A percentile compares a stretch with the other conserved stretches of the same genome.
Conservation (phyloP, 2,797 vertebrate genomes). For the Gallirallus australis region DNA sequence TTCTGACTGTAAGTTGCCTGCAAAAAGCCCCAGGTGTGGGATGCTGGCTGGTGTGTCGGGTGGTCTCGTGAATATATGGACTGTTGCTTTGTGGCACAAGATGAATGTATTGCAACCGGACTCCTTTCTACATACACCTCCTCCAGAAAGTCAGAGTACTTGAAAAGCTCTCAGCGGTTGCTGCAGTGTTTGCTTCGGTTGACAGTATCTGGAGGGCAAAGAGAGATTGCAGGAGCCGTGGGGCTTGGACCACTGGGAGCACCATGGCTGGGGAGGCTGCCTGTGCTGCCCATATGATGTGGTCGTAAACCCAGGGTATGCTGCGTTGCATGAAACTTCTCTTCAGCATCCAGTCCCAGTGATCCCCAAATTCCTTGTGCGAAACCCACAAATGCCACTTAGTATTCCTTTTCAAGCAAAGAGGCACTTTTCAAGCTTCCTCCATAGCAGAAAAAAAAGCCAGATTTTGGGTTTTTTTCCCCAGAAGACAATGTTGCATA, state of each 20-base stretch:
- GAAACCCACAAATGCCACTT: neutral
- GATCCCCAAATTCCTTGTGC: neutral
- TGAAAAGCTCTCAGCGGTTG: slow-evolving; percentile 49
- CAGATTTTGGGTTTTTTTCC: neutral
- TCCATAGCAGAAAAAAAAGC: neutral
- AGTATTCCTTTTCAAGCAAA: slow-evolving; percentile 14
- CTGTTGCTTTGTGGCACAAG: neutral
- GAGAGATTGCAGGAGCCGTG: neutral
- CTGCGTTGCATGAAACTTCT: slow-evolving; percentile 19
- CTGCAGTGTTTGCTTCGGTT: slow-evolving; percentile 16
- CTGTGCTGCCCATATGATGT: neutral
- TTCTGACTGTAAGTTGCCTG: slow-evolving; percentile 10
- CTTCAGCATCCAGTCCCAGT: slow-evolving; percentile 30
- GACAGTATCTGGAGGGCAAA: slow-evolving; percentile 1
- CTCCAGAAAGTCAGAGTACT: slow-evolving; percentile 38
- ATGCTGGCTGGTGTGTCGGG: slow-evolving; percentile 22
- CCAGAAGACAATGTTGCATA: neutral
- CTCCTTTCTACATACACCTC: slow-evolving; percentile 44
- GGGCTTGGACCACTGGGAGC: neutral
- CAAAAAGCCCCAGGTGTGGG: slow-evolving; percentile 9
- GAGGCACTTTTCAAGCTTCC: neutral
- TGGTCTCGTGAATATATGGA: slow-evolving; percentile 8
- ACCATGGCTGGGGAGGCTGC: neutral
- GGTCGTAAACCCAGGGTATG: neutral
- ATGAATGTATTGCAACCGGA: neutral